Evolutionary conservation across 1,140 invertebrate species (phyloP).

Genomic region (Drosophila elegans): DNA sequence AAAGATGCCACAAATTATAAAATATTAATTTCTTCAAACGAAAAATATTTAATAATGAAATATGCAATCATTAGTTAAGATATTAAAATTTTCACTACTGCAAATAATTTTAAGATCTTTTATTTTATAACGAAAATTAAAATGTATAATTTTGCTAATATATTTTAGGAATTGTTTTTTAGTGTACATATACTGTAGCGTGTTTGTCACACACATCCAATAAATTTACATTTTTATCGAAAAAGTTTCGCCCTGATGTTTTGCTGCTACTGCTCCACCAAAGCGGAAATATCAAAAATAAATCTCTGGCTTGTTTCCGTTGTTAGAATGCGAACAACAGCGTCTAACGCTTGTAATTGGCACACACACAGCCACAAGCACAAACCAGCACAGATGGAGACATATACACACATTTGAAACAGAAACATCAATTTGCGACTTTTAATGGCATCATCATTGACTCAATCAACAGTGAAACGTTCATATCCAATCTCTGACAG

Average conservation of each 20-base stretch:
- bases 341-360: constrained; percentile 75
- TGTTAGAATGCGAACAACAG: constrained; percentile 71
- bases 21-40: no score
- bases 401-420: constrained; percentile 57
- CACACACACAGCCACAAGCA: constrained; percentile 40
- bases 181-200: constrained; percentile 42
- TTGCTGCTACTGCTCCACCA: constrained; percentile 51
- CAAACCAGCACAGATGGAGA: constrained; percentile 4
- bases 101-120: no score
- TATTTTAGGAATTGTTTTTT: background rate
- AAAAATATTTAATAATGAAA: no score
- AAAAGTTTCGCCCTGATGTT: constrained; percentile 71
- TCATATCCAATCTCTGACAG: constrained; percentile 47
- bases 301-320: constrained; percentile 79
- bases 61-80: no score
- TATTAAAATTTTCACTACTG: no score
- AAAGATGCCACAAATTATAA: no score
- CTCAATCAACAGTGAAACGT: constrained; percentile 77
- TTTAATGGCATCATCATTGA: constrained; percentile 82
- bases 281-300: constrained; percentile 83
- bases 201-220: constrained; percentile 80
- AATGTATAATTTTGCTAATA: no score
- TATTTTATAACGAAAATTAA: no score
- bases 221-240: constrained; percentile 84
- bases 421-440: constrained; percentile 82